A percentile compares a stretch with the other conserved stretches of the same genome.
Evolutionary conservation across 2,888 invertebrate species (phyloP).

Genomic region (Pimpla rufipes): DNA sequence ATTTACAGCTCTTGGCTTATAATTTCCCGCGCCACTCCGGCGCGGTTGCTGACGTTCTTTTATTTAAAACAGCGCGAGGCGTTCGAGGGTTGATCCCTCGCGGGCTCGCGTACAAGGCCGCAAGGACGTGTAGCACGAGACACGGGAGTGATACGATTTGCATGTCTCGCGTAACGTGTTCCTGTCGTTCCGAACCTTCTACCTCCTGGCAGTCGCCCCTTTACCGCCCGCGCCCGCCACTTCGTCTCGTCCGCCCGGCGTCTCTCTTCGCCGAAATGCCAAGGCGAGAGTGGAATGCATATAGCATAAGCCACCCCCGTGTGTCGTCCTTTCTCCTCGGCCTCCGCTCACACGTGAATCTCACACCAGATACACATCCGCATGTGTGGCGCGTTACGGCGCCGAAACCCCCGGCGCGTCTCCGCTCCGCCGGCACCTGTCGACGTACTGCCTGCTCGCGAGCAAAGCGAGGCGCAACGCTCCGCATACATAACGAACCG

Average conservation of each 20-base stretch:
- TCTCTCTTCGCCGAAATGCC: constrained; percentile 49
- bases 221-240: no score
- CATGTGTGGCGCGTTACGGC: background rate
- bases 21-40: background rate
- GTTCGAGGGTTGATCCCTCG: constrained; percentile 33
- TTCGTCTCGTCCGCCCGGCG: constrained; percentile 49
- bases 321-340: constrained; percentile 41
- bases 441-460: constrained; percentile 49
- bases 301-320: constrained; percentile 39
- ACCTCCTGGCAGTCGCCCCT: constrained; percentile 60
- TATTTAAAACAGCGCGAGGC: constrained; percentile 52
- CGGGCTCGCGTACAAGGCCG: constrained; percentile 56
- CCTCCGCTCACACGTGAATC: constrained; percentile 53
- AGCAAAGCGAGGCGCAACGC: constrained; percentile 57
- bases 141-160: constrained; percentile 81
- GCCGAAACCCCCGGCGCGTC: constrained; percentile 49
- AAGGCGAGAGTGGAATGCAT: constrained; percentile 56
- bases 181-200: constrained; percentile 72
- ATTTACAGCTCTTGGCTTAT: background rate
- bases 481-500: constrained; percentile 66
- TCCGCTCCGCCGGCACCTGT: constrained; percentile 46
- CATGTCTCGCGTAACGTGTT: constrained; percentile 76
- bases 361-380: constrained; percentile 24
- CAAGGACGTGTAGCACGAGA: constrained; percentile 71
- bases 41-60: constrained; percentile 59